Base-by-base conservation (phyloP, 1,140 invertebrate species). In the Nebria ingens region DNA sequence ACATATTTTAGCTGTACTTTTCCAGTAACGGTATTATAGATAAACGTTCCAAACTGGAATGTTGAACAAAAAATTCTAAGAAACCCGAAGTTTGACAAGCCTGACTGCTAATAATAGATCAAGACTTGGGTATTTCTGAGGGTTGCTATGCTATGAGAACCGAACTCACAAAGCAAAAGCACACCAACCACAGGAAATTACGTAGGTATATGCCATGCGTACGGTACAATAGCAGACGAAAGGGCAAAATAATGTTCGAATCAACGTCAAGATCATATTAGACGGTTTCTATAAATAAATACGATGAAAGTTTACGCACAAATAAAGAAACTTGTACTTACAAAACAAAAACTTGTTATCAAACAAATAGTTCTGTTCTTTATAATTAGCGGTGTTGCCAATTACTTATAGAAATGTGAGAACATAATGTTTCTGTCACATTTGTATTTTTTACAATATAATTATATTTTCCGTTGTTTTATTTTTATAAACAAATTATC, bases 21-120 rank as follows among this genome's bases (percentile, higher is more conserved):
- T 29, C 4, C 15, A 17, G 40, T 45, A 45, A 45, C 40, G 40
- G 40, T 45, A 45, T 45, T 45, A 45, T 45, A 45, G 40, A 45
- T 45, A 45, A 45, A 45, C 40, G 40, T 17, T 45, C 40, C 9
- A 9, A 45, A 45, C 9, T 45, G 40, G 40, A 45, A 45, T 45
- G 40, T 17, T 45, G 9, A 17, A 45, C 40, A 45, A 45, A 45
- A 45, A 45, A 45, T 45, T 45, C 40, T 45, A 17, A 45, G 40
- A 45, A 45, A 45, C 40, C 40, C 40, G 17, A 17, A 3, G 40
- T 45, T 45, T 45, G 40, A 45, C 40, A 45, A 45, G 6, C 9
- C 40, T 11, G 40, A 45, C 40, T 45, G 40, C 40, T 45, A 45
- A 45, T 45, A 45, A 45, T 45, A 45, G 40, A 45, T 45, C 40